A percentile compares a stretch with the other conserved stretches of the same genome.
Evolutionary conservation across 2,888 invertebrate species (phyloP).

Genomic region (Microchrysa polita): DNA sequence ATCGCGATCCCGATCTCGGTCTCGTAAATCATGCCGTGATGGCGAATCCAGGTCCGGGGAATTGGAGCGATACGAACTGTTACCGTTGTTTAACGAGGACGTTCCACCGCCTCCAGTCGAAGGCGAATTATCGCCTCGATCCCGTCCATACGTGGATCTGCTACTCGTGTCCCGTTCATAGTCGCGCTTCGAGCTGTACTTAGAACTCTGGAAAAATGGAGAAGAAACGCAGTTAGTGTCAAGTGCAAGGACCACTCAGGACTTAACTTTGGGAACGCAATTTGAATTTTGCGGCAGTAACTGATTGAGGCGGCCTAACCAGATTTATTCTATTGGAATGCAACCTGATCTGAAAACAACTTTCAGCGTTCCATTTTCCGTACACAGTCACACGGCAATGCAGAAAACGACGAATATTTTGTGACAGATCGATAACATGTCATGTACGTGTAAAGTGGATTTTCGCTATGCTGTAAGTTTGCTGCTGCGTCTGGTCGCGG

Average conservation of each 20-base stretch:
- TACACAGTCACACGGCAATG: constrained; percentile 29
- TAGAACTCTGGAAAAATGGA: constrained; percentile 74
- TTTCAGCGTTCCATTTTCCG: background rate
- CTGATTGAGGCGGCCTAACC: background rate
- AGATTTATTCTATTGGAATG: background rate
- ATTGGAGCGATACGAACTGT: constrained; percentile 78
- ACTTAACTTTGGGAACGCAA: no score
- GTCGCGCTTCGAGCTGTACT: constrained; percentile 82
- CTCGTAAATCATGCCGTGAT: constrained; percentile 66
- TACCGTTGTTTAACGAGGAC: constrained; percentile 66
- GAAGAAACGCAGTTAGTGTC: background rate
- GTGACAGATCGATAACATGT: constrained; percentile 51
- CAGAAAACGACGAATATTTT: constrained; percentile 17
- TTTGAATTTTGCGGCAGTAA: background rate
- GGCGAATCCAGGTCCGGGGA: constrained; percentile 80
- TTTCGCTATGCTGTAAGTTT: constrained; percentile 21
- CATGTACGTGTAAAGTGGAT: constrained; percentile 43
- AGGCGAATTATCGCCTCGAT: constrained; percentile 62
- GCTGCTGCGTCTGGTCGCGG: background rate
- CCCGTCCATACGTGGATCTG: constrained; percentile 60
- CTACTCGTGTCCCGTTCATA: constrained; percentile 65
- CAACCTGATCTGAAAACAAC: no score
- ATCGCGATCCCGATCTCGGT: constrained; percentile 68
- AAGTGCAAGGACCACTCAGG: no score
- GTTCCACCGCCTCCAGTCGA: constrained; percentile 50